Percentiles rank a stretch among this genome's conserved stretches.
phyloP scores from a whole-genome alignment of 2,888 invertebrate species.

The Operophtera brumata region DNA sequence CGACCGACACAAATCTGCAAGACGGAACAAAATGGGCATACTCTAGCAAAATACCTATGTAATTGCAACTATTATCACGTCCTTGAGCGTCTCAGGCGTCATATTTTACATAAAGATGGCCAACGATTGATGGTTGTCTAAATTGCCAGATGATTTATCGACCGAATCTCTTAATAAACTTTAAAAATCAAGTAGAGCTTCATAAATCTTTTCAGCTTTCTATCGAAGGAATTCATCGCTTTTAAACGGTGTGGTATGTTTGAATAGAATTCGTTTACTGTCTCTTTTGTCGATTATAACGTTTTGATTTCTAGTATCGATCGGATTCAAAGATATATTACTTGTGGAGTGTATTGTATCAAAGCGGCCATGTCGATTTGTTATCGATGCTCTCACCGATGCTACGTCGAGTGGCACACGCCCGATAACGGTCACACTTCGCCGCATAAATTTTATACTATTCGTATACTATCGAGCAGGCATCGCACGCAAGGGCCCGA shows the following conservation, averaged over 20 bases:
- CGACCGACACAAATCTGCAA: conserved; percentile 4
- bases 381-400: conserved; percentile 58
- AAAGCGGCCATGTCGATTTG: conserved; percentile 40
- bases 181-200: conserved; percentile 36
- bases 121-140: conserved; percentile 42
- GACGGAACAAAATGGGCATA: conserved; percentile 4
- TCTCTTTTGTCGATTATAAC: neutral
- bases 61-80: conserved; percentile 41
- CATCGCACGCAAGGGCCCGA: conserved; percentile 42
- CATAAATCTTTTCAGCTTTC: conserved; percentile 47
- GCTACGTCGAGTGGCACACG: conserved; percentile 51
- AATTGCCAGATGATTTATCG: conserved; percentile 52
- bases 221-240: conserved; percentile 34
- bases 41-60: conserved; percentile 22
- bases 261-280: conserved; percentile 24
- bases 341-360: conserved; percentile 2
- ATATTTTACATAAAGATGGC: conserved; percentile 35
- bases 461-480: conserved; percentile 55
- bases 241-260: conserved; percentile 7
- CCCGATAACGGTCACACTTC: conserved; percentile 61
- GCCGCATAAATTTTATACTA: conserved; percentile 59
- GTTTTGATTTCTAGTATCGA: conserved; percentile 8
- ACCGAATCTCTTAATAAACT: conserved; percentile 49
- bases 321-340: conserved; percentile 2
- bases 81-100: conserved; percentile 23